Evolutionary conservation across 1,140 invertebrate species (phyloP), one percentile per base, ranked within the genome.

Genomic region (Chlorops oryzae): DNA sequence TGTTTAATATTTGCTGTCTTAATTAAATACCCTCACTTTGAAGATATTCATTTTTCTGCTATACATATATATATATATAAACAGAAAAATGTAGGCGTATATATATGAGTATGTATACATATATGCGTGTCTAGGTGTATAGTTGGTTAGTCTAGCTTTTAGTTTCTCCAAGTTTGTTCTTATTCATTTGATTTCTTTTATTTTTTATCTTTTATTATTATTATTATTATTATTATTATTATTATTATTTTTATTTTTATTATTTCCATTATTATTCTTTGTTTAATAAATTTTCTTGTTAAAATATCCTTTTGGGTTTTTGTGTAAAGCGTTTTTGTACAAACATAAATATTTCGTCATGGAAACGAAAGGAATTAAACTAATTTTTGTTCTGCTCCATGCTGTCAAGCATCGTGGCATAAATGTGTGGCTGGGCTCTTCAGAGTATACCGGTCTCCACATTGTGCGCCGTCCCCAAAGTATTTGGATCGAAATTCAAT

Each of bases 401-500:
- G 50, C 56, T 66, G 62, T 70, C 57, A 67, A 67, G 66, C 62
- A 57, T 62, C 57, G 57, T 61, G 48, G 35, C 37, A 65, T 56
- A 58, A 58, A 54, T 60, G 43, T 58, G 59, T 58, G 57, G 51
- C 56, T 32, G 21, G 27, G 59, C 54, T 57, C 63, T 70, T 72
- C 61, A 72, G 60, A 72, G 62, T 49, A 71, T 54, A 39, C 69
- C 69, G 34, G 66, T 66, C 50, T 72, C 65, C 42, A 71, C 69
- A 47, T 72, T 72, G 55, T 68, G 69, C 51, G 63, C 61, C 23
- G 65, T 66, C 47, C 65, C 68, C 59, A 72, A 54, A 49, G 64
- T 70, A 27, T 62, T 71, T 3, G 68, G 63, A 54, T 72, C 65
- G 47, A 72, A 68, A 52, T 69, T 71, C 15, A 78, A 58, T 58